Conservation (phyloP, 2,888 invertebrate species). For the Trachelus tabidus region DNA sequence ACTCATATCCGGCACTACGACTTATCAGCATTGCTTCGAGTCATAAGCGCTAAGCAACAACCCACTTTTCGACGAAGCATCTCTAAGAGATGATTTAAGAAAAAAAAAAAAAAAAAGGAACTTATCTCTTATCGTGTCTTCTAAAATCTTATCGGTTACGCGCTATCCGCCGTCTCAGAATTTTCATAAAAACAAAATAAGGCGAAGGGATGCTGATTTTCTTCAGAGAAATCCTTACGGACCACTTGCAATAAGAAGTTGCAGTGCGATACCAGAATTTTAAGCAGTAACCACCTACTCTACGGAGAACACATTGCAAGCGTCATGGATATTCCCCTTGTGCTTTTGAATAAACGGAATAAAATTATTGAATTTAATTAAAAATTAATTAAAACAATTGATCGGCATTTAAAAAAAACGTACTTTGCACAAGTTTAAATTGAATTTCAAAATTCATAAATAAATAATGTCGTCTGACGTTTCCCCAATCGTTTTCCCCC, state of each 20-base stretch:
- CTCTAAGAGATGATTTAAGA: background rate
- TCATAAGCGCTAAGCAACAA: background rate
- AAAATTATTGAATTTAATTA: no score
- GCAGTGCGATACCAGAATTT: background rate
- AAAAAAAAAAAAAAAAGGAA: background rate
- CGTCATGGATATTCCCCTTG: background rate
- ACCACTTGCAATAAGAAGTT: background rate
- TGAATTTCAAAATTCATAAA: no score
- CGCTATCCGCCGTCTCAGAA: background rate
- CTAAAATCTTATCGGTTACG: background rate
- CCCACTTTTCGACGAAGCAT: background rate
- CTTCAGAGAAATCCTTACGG: background rate
- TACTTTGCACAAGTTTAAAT: no score
- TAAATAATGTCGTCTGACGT: no score
- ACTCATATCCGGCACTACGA: background rate
- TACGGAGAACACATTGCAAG: background rate
- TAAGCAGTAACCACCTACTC: background rate
- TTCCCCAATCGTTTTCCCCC: background rate
- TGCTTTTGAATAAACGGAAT: background rate
- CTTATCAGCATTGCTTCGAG: background rate
- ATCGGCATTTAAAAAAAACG: no score
- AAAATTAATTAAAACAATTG: no score
- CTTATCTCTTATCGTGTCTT: slow-evolving; percentile 6
- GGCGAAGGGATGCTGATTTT: background rate
- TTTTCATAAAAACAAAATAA: background rate